phyloP scores from a whole-genome alignment of 1,140 invertebrate species.

The Apis florea region DNA sequence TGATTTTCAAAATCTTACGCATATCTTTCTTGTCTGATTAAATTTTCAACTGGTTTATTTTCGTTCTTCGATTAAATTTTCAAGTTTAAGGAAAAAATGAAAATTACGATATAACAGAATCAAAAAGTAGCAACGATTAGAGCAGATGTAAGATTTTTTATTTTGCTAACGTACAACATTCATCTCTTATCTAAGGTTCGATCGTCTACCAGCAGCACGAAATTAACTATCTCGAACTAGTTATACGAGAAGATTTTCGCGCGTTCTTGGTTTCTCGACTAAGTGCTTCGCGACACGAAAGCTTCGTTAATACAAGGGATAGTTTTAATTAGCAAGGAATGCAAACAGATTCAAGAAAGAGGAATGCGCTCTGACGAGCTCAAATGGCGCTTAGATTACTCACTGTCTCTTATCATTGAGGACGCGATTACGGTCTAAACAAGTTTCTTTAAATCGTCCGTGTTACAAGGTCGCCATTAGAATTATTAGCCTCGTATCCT shows the following conservation, averaged over 20 bases:
- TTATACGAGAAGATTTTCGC: too few species aligned
- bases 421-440: constrained; percentile 25
- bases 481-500: too few species aligned
- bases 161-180: not conserved
- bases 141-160: not conserved
- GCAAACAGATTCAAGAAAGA: constrained; percentile 9
- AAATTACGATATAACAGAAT: too few species aligned
- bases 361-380: constrained; percentile 18
- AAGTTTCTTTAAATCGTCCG: constrained; percentile 14
- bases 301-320: not conserved
- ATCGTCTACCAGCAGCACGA: not conserved
- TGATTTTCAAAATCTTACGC: not conserved
- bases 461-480: constrained; percentile 25
- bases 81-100: not conserved
- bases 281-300: constrained; percentile 13
- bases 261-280: not conserved
- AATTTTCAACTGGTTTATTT: not conserved
- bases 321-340: constrained; percentile 35
- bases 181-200: not conserved
- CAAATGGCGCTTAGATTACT: constrained; percentile 51
- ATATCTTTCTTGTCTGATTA: not conserved
- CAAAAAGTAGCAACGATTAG: not conserved
- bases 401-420: constrained; percentile 33
- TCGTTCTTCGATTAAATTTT: not conserved
- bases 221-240: not conserved